Evolutionary conservation across 2,888 invertebrate genomes (phyloP).

Genomic region (Lithophane semibrunnea): DNA sequence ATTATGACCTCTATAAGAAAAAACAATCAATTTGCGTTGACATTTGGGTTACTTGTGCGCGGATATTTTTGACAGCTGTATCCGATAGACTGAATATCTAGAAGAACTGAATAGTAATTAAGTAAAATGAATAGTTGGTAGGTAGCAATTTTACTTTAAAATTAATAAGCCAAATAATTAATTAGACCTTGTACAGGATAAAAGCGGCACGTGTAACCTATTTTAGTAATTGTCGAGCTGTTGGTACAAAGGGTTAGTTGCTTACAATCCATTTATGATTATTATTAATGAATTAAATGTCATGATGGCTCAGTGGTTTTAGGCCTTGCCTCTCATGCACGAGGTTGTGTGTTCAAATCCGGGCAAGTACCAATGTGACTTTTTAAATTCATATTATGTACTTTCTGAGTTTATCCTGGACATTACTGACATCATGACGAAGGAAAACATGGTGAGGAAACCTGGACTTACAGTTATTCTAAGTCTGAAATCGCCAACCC

Average conservation of each 20-base stretch:
- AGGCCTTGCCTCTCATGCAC: neutral
- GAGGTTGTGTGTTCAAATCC: neutral
- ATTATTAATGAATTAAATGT: too few species aligned
- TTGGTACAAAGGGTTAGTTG: neutral
- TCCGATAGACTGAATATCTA: neutral
- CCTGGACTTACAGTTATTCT: neutral
- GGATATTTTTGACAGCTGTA: neutral
- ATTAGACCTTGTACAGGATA: neutral
- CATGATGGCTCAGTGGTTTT: too few species aligned
- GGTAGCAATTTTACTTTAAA: neutral
- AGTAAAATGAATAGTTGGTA: neutral
- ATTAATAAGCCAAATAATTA: neutral
- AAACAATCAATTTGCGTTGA: neutral
- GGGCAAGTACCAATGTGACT: neutral
- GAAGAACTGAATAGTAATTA: neutral
- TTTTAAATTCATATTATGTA: neutral
- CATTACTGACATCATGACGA: neutral
- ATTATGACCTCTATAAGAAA: neutral
- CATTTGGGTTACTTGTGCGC: neutral
- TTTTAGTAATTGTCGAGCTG: neutral
- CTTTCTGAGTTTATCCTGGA: neutral
- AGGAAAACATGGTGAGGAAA: neutral
- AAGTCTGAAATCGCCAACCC: too few species aligned
- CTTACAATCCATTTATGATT: neutral
- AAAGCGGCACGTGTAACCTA: slow-evolving; percentile 16